Percentiles rank a stretch among this genome's conserved stretches.
These are phyloP conservation scores for Cataglyphis albicans DNA, from an alignment of 2,888 invertebrate species.

Conservation along the genomic window DNA sequence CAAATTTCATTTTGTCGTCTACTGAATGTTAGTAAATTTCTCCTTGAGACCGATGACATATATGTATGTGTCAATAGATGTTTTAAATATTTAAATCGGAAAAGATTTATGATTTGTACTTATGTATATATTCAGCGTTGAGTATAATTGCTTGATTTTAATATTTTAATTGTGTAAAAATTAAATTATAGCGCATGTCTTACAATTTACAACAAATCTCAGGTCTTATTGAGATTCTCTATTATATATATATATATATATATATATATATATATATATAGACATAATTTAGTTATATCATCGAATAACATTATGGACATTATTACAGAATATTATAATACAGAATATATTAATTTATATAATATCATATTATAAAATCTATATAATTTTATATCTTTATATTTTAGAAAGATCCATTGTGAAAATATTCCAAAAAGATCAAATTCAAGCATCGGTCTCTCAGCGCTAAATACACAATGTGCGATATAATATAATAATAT, in stretches of 20 bases:
- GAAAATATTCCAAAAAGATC: background rate
- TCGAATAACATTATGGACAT: background rate
- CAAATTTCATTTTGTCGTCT: conserved; percentile 1
- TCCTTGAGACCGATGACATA: conserved; percentile 45
- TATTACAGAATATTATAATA: background rate
- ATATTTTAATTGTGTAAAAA: background rate
- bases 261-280: too few species aligned
- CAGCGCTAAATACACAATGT: conserved; percentile 16
- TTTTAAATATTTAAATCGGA: background rate
- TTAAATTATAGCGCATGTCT: background rate
- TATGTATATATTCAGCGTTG: background rate
- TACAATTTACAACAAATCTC: background rate
- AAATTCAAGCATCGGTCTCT: background rate
- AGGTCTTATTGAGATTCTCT: background rate
- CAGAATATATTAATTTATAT: background rate
- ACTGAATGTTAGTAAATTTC: conserved; percentile 23
- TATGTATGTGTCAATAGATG: conserved; percentile 7
- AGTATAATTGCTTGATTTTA: background rate
- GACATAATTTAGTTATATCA: background rate
- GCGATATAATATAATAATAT: background rate
- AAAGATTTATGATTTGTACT: conserved; percentile 22
- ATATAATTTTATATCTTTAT: background rate
- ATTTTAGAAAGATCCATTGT: background rate
- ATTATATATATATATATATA: too few species aligned
- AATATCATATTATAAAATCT: background rate